A percentile compares a stretch with the other conserved stretches of the same genome.
Conservation (phyloP, 2,888 invertebrate genomes). For the Nomada flava region DNA sequence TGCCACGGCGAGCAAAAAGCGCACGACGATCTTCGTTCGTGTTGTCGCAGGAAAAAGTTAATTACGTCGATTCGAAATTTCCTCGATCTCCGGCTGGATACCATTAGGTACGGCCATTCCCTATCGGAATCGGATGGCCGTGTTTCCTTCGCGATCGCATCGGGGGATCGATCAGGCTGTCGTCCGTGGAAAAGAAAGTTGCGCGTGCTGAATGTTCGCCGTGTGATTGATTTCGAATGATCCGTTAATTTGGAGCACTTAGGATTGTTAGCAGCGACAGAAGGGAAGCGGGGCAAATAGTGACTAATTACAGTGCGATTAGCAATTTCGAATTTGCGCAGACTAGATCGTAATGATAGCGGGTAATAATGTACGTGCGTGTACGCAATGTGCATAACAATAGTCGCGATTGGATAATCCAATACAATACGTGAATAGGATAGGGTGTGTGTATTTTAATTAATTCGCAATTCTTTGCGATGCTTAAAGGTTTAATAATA, state of each 20-base stretch:
- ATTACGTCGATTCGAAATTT: conserved; percentile 72
- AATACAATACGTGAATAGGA: no score
- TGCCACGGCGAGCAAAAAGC: conserved; percentile 42
- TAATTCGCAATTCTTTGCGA: no score
- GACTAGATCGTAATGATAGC: neutral
- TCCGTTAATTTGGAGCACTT: neutral
- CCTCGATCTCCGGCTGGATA: conserved; percentile 34
- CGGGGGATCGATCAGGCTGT: conserved; percentile 38
- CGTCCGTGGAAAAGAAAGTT: conserved; percentile 27
- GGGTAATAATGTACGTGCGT: neutral
- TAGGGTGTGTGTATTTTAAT: no score
- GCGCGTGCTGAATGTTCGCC: conserved; percentile 6
- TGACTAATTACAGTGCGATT: neutral
- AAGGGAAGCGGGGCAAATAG: conserved; percentile 1
- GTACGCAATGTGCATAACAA: neutral
- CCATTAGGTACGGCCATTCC: conserved; percentile 50
- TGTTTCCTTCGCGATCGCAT: conserved; percentile 37
- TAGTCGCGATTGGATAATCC: neutral
- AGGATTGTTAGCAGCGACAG: neutral
- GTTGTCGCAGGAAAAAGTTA: conserved; percentile 59
- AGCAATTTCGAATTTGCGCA: neutral
- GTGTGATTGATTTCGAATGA: conserved; percentile 34
- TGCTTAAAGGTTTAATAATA: no score
- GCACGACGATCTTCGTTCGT: conserved; percentile 52
- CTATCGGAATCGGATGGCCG: conserved; percentile 21